A percentile compares a stretch with the other conserved stretches of the same genome.
These are phyloP conservation scores for Argyrosomus regius DNA, from an alignment of 2,797 vertebrate species.

Conservation along the genomic window DNA sequence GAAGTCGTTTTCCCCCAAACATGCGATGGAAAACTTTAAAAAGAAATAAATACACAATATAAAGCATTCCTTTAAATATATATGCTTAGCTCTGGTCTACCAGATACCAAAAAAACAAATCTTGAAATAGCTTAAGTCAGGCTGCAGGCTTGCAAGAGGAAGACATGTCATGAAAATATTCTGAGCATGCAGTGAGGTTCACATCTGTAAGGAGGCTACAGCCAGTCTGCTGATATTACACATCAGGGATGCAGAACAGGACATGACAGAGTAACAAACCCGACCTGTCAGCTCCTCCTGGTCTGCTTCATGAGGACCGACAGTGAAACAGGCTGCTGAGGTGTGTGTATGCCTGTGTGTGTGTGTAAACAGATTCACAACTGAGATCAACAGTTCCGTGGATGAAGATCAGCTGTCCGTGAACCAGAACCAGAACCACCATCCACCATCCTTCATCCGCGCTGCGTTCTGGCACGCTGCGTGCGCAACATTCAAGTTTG, in stretches of 20 bases:
- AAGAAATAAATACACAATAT: neutral
- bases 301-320: conserved; percentile 17
- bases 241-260: conserved; percentile 17
- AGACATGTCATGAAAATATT: neutral
- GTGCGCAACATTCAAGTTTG: conserved; percentile 18
- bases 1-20: neutral
- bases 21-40: neutral
- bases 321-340: conserved; percentile 8
- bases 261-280: conserved; percentile 34
- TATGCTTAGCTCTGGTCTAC: neutral
- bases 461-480: neutral
- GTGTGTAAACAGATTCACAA: conserved; percentile 5
- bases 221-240: conserved; percentile 19
- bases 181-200: conserved; percentile 1
- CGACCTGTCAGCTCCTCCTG: conserved; percentile 42
- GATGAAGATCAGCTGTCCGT: conserved; percentile 26
- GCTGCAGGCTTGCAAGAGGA: neutral
- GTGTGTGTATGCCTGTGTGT: neutral
- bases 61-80: neutral
- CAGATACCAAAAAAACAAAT: neutral
- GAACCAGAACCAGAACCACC: conserved; percentile 26
- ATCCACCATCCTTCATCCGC: conserved; percentile 3
- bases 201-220: conserved; percentile 9
- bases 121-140: neutral
- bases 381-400: conserved; percentile 22